Evolutionary conservation across 2,888 invertebrate genomes (phyloP).

Genomic region (Andrena hattorfiana): DNA sequence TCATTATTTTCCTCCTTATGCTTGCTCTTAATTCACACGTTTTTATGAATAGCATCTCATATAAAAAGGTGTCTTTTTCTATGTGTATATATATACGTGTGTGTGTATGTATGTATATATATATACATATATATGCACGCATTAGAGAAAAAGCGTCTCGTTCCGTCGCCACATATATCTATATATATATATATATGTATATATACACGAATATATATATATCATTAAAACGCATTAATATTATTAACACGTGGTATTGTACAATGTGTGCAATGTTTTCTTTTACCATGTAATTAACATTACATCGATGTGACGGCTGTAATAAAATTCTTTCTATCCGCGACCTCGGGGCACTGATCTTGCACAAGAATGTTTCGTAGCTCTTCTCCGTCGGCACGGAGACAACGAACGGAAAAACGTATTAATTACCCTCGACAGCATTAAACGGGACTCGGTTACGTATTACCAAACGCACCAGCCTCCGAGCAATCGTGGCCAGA

Average conservation of each 20-base stretch:
- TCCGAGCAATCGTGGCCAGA: conserved; percentile 16
- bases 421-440: conserved; percentile 17
- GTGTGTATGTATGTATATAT: conserved; percentile 10
- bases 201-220: conserved; percentile 36
- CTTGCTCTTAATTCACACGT: conserved; percentile 66
- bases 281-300: conserved; percentile 68
- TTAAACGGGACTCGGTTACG: conserved; percentile 4
- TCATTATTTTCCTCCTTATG: conserved; percentile 42
- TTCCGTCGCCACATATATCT: conserved; percentile 35
- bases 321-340: conserved; percentile 70
- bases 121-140: conserved; percentile 39
- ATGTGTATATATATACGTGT: conserved; percentile 29
- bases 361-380: conserved; percentile 77
- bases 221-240: conserved; percentile 66
- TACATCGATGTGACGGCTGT: conserved; percentile 78
- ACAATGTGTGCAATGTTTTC: conserved; percentile 76
- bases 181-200: conserved; percentile 50
- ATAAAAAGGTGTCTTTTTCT: conserved; percentile 68
- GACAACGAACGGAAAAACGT: conserved; percentile 15
- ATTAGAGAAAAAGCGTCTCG: conserved; percentile 72
- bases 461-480: not conserved
- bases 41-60: conserved; percentile 70
- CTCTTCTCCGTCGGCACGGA: conserved; percentile 28
- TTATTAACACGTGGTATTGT: conserved; percentile 79
- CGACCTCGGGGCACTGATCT: conserved; percentile 65